These are phyloP conservation scores for Orientallactaga sibirica DNA, from an alignment of 2,797 vertebrate genomes.

Conservation along the genomic window DNA sequence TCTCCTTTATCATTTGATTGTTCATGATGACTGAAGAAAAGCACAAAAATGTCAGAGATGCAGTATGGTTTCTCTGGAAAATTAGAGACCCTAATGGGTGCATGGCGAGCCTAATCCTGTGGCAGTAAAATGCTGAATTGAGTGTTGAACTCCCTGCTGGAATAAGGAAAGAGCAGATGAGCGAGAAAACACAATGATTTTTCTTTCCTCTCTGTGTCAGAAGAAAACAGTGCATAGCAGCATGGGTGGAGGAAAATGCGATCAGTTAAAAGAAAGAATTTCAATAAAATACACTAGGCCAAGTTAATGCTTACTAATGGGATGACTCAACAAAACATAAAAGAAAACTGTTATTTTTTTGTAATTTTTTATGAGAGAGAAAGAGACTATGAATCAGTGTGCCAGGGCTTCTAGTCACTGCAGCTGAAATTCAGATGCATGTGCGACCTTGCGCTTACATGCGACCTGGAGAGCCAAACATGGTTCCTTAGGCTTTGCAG, in stretches of 20 bases:
- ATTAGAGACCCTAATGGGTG: slow-evolving; percentile 16
- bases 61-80: slow-evolving; percentile 16
- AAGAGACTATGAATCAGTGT: too few relatives aligned
- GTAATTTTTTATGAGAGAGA: too few relatives aligned
- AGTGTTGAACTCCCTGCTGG: slow-evolving; percentile 12
- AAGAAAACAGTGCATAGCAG: slow-evolving; percentile 57
- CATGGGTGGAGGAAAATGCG: slow-evolving; percentile 56
- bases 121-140: not conserved
- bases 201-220: slow-evolving; percentile 30
- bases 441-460: too few relatives aligned
- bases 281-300: slow-evolving; percentile 29
- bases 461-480: too few relatives aligned
- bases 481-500: too few relatives aligned
- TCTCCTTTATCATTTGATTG: slow-evolving; percentile 41
- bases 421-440: too few relatives aligned
- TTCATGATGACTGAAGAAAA: slow-evolving; percentile 17
- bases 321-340: slow-evolving; percentile 54
- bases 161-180: not conserved
- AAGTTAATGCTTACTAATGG: not conserved
- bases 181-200: slow-evolving; percentile 63
- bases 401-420: too few relatives aligned
- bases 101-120: not conserved
- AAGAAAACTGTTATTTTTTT: not conserved
- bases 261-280: slow-evolving; percentile 60
- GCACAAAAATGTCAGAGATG: slow-evolving; percentile 32